Conservation (phyloP, 92 coral and sea anemone species). For the Micromussa lordhowensis region DNA sequence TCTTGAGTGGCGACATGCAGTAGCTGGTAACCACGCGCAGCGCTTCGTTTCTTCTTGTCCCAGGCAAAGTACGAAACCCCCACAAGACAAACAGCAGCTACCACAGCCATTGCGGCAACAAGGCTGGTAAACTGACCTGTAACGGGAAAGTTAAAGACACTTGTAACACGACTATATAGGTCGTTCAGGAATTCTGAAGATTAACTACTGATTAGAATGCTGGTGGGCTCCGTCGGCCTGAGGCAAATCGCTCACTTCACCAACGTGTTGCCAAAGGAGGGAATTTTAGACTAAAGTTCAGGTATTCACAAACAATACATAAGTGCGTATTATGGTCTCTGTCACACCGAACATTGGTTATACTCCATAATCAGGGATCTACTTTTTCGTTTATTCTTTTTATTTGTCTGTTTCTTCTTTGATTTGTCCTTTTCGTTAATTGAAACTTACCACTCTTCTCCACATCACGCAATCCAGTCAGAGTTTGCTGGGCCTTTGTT, state of each 20-base stretch:
- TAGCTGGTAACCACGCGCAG: not conserved
- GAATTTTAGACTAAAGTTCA: too few relatives aligned
- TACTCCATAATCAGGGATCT: too few relatives aligned
- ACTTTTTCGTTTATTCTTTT: too few relatives aligned
- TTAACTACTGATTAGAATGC: not conserved
- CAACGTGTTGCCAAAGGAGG: not conserved
- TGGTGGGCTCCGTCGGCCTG: not conserved
- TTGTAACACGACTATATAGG: not conserved
- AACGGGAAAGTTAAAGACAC: not conserved
- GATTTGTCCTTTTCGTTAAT: not conserved
- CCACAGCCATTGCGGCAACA: not conserved
- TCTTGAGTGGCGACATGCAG: not conserved
- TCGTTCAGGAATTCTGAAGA: not conserved
- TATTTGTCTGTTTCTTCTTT: too few relatives aligned
- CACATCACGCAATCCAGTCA: slow-evolving; percentile 3
- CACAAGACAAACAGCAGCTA: slow-evolving; percentile 4
- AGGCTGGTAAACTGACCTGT: slow-evolving; percentile 1
- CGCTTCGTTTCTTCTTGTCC: slow-evolving; percentile 7
- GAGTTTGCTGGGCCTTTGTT: not conserved
- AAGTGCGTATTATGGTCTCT: too few relatives aligned
- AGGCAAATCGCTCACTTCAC: not conserved
- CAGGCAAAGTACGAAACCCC: slow-evolving; percentile 1
- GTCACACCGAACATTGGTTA: too few relatives aligned
- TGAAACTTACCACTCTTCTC: slow-evolving; percentile 3
- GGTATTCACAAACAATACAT: too few relatives aligned